Evolutionary conservation across 2,888 invertebrate genomes (phyloP).

Genomic region (Linnaemya vulpina): DNA sequence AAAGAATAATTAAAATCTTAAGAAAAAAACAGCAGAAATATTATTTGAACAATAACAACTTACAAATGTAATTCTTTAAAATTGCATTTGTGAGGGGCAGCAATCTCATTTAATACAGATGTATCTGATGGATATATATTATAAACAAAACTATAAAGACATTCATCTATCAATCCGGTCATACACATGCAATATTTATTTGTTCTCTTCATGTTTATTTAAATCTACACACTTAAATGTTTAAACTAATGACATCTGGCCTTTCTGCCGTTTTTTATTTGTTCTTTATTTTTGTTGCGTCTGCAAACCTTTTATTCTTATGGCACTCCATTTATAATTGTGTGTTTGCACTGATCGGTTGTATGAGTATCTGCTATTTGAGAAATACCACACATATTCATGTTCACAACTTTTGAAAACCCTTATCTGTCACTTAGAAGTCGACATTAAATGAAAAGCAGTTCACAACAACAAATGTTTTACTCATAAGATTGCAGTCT

Average conservation of each 20-base stretch:
- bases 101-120: constrained; percentile 56
- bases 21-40: constrained; percentile 37
- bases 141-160: too few relatives aligned
- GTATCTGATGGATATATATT: neutral
- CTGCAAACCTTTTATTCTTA: constrained; percentile 37
- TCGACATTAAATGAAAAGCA: constrained; percentile 44
- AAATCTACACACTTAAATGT: neutral
- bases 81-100: neutral
- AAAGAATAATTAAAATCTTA: constrained; percentile 47
- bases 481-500: neutral
- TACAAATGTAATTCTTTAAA: neutral
- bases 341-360: neutral
- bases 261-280: neutral
- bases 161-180: too few relatives aligned
- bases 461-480: constrained; percentile 36
- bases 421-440: constrained; percentile 58
- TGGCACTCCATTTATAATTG: constrained; percentile 21
- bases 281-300: neutral
- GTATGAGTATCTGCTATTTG: constrained; percentile 5
- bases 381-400: constrained; percentile 40
- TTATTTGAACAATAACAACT: constrained; percentile 24
- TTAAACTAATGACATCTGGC: constrained; percentile 62
- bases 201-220: constrained; percentile 15
- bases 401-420: constrained; percentile 55
- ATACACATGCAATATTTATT: too few relatives aligned